Evolutionary conservation across 2,888 invertebrate genomes (phyloP), one percentile per base, ranked within the genome.

Genomic region (Polydrusus pterygomalis): DNA sequence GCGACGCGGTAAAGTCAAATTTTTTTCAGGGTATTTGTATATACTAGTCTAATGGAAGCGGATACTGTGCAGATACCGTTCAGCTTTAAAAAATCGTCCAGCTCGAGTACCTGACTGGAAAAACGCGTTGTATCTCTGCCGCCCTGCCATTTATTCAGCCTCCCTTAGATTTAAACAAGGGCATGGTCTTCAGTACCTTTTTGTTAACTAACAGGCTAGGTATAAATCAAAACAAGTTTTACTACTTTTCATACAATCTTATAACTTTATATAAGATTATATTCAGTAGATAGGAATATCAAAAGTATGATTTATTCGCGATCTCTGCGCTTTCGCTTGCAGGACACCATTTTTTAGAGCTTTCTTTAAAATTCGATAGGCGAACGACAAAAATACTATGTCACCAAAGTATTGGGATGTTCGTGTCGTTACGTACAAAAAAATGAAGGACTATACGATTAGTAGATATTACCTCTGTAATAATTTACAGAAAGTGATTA

Each of bases 21-120:
- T 83, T 86, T n/a, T 84, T 87, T 87, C 87, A 87, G 87, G 87
- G 87, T 87, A 87, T 87, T 25, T 88, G 87, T 88, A 87, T 85
- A 88, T 88, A 87, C 87, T 87, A 87, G 87, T 87, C 86, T 87
- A 87, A 87, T 87, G 84, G 74, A 84, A 85, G 85, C 85, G 84
- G 83, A 83, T 84, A 86, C 85, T 85, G 85, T 85, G 83, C 84
- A 85, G 85, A 83, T 83, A 85, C 82, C 82, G 84, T 84, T 70
- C 82, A 83, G 83, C 84, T 85, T 84, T 75, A 73, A 84, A 84
- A 85, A 82, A 86, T 84, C 82, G 85, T 83, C 84, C 83, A 84
- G 83, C 84, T 84, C 86, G 84, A 87, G 87, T 87, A 87, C 87
- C 87, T 87, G 87, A 87, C 85, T 86, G 84, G 81, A 81, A 79